Evolutionary conservation across 1,140 invertebrate genomes (phyloP), one percentile per base, ranked within the genome.

Genomic region (Vanessa atalanta): DNA sequence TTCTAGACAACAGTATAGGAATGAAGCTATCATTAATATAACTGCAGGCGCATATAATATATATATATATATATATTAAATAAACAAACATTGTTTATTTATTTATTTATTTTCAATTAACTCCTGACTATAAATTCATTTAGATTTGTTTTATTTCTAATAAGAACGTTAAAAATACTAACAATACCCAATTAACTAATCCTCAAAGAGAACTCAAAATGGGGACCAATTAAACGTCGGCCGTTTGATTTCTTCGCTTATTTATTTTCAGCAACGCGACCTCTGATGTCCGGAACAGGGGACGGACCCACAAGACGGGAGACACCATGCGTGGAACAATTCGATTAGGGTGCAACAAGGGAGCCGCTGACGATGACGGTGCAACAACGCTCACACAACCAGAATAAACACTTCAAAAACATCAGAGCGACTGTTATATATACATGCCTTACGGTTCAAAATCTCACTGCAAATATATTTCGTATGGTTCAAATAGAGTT

Each of bases 321-420:
- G 86, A 84, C 85, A 87, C 87, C 86, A 88, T 86, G 82, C 89
- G 90, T 91, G 79, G 78, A 85, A 82, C 86, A 80, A 92, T 90
- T 91, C 88, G 90, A 92, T 92, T 92, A 92, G 90, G 90, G 90
- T 88, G 88, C 88, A 89, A 83, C 81, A 84, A 83, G 88, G 88
- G 88, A 85, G 75, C 78, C 83, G 84, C 90, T 90, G 88, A 92
- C 83, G 84, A 88, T 90, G 88, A 92, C 89, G 80, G 75, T 91
- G 90, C 90, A 92, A 79, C 81, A 80, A 83, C 64, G 70, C 48
- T 82, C 73, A 71, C 60, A 68, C 80, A 53, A 76, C 79, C 64
- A 82, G 77, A 67, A 79, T 81, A 86, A 82, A 79, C 70, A 74
- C 72, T 63, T 60, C 11, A 63, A 65, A 60, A 79, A 77, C 51